Evolutionary conservation across 2,113 vertebrate genomes (phyloP), one percentile per base, ranked within the genome.

Genomic region (Tylochromis polylepis): DNA sequence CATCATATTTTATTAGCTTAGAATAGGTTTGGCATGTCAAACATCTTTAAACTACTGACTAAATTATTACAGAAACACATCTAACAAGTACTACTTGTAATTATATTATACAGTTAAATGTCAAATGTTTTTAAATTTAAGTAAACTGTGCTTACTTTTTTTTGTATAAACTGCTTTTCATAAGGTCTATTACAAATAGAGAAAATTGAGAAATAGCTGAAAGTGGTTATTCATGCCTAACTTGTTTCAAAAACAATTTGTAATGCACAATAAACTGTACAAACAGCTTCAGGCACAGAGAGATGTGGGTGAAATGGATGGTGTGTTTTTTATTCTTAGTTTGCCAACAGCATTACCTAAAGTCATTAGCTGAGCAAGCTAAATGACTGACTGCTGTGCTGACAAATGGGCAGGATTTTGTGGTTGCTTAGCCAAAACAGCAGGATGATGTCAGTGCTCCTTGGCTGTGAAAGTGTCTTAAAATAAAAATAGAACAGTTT

Each of bases 301-400:
- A 43, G 84, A 58, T 78, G 79, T 60, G 43, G 60, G 53, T 27
- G 59, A 85, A 79, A 84, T 43, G 29, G 75, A 85, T 79, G 83
- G 80, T 82, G 79, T 86, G 82, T 70, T 43, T 78, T 85, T 12
- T 29, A 58, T 81, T 53, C 67, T 20, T 4, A 16, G 43, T 72
- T 70, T 85, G 90, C 93, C 88, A 90, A 43, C 75, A 89, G 79
- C 62, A 82, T 86, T 72, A 89, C 88, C 81, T 67, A 20, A 34
- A 87, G 81, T 87, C 72, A 41, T 90, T 87, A 87, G 81, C 78
- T 14, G 77, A 11, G 78, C 59, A 79, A 59, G 89, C 84, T 56
- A 36, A n/a, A 29, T 49, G 85, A 87, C 29, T 3, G 70, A 79
- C 83, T 56, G 59, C 78, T 62, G 29, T 24, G 77, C 79, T 90